These are phyloP conservation scores for Anhinga anhinga DNA, from an alignment of 2,113 vertebrate species.

Conservation along the genomic window DNA sequence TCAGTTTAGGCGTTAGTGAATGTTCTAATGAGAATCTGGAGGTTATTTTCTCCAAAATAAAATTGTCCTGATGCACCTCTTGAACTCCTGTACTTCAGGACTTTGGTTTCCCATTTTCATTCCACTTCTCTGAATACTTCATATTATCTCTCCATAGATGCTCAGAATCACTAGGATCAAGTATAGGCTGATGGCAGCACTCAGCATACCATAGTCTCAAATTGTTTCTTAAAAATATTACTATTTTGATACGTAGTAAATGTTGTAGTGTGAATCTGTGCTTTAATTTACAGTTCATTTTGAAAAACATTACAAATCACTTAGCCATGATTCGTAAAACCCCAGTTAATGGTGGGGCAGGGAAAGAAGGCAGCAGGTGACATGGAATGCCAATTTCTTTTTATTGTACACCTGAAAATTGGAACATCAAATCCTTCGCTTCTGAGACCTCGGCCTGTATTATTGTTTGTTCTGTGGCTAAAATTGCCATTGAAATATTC, in stretches of 20 bases:
- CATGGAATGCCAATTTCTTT: not conserved
- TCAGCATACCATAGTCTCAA: not conserved
- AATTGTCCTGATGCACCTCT: not conserved
- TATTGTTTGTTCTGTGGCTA: not conserved
- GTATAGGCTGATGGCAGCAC: not conserved
- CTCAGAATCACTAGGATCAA: not conserved
- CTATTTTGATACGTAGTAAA: not conserved
- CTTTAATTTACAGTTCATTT: not conserved
- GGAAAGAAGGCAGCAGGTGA: not conserved
- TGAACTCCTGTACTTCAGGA: not conserved
- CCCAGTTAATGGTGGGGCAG: not conserved
- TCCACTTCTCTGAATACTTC: not conserved
- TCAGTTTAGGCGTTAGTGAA: not conserved
- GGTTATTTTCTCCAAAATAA: not conserved
- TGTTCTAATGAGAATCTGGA: not conserved
- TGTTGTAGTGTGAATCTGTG: not conserved
- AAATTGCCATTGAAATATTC: not conserved
- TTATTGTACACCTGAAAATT: not conserved
- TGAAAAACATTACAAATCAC: not conserved
- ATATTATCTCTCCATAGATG: rapidly evolving
- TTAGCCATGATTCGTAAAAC: not conserved
- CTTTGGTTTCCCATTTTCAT: not conserved
- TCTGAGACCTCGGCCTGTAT: not conserved
- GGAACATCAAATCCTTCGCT: not conserved
- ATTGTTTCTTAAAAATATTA: not conserved